Evolutionary conservation across 2,113 vertebrate genomes (phyloP).

Genomic region (Leucopternis melanops): DNA sequence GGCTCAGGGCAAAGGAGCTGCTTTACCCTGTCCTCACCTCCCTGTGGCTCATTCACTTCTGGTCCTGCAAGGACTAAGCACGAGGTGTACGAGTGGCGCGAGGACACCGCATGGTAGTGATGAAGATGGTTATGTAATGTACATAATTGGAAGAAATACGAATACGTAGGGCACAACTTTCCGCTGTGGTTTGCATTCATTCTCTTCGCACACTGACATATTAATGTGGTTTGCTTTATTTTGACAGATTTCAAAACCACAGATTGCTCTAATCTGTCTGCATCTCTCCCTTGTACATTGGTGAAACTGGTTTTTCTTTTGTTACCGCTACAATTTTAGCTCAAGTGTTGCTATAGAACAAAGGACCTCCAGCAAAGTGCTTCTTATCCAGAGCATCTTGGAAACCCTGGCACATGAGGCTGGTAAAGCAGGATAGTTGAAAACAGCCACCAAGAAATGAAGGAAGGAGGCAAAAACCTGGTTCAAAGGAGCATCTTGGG

Average conservation of each 20-base stretch:
- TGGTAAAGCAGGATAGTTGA: background rate
- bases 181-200: background rate
- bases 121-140: background rate
- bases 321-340: background rate
- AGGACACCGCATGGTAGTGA: background rate
- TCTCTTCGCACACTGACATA: background rate
- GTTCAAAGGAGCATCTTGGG: background rate
- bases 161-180: background rate
- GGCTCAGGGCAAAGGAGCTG: accelerated
- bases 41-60: background rate
- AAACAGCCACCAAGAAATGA: background rate
- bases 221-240: slow-evolving; percentile 3
- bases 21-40: background rate
- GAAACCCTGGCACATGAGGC: background rate
- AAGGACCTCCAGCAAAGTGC: background rate
- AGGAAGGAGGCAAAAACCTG: background rate
- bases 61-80: background rate
- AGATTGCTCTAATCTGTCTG: background rate
- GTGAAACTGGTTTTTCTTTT: background rate
- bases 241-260: slow-evolving; percentile 4
- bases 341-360: background rate
- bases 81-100: background rate
- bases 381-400: background rate
- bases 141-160: background rate
- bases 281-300: background rate